Base-by-base conservation (phyloP, 2,888 invertebrate species). In the Xestobium rufovillosum region DNA sequence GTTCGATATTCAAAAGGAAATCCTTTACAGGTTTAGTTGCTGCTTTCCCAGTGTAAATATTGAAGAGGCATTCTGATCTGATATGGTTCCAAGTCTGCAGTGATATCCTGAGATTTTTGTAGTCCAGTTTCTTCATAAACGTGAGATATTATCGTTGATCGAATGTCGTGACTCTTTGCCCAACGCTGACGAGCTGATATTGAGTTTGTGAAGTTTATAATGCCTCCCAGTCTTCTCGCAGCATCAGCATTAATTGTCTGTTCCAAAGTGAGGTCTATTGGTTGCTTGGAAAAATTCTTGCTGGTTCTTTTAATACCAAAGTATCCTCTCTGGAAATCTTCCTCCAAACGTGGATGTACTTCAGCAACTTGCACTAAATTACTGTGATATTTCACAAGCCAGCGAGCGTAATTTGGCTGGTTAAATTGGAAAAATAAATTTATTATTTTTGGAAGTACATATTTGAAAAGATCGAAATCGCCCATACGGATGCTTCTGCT, bases 381-480 rank as follows among this genome's bases (percentile, higher is more conserved):
- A 30, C 52, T 42, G 11, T 38, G 33, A 36, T 57, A 56, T 35
- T 43, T 43, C 2, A 50, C 43, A 14, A 49, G 31, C 40, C 51
- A 59, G 4, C 55, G 43, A 17, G 58, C 43, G 43, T 60, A 60
- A 42, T 61, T 61, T 34, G 35, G 53, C 14, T 60, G 56, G 45
- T 57, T 57, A 6, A 52, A 42, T 2, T 31, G 31, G 29, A 56
- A 59, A 39, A 57, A 57, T 12, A 57, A 26, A 41, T 52, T 51
- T 1, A 40, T 44, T 1, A 61, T 53, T 49, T 52, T 52, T 3
- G 50, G 45, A 15, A 59, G 39, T 25, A 51, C 35, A 26, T 42
- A 51, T 38, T 48, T 38, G 17, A 48, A 53, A 4, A 56, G 31
- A 26, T 53, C 41, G 26, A 57, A 50, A 44, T 60, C 43, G 3